Evolutionary conservation across 2,113 vertebrate genomes (phyloP).

Genomic region (Heliornis fulica): DNA sequence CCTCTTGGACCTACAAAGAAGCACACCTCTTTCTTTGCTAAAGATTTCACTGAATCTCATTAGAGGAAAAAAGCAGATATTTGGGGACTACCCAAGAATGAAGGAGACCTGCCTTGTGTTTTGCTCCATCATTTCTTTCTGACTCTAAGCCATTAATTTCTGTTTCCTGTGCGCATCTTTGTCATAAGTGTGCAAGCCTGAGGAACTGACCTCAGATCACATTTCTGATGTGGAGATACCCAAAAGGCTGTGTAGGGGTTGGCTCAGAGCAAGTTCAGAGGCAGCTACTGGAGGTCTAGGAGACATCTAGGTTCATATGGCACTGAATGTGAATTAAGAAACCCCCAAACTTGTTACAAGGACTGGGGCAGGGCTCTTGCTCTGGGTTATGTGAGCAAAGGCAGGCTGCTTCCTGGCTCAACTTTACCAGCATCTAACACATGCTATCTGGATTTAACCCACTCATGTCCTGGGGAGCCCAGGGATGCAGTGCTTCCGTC

Average conservation of each 20-base stretch:
- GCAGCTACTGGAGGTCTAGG: background rate
- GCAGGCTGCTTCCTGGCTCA: background rate
- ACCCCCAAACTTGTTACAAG: background rate
- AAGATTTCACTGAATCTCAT: background rate
- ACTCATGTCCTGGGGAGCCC: background rate
- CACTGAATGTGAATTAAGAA: background rate
- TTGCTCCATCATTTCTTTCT: background rate
- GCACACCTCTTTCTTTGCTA: background rate
- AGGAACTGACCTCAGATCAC: background rate
- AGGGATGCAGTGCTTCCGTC: background rate
- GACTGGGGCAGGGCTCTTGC: background rate
- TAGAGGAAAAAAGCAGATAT: background rate
- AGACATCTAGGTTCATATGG: background rate
- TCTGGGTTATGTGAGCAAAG: background rate
- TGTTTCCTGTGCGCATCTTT: background rate
- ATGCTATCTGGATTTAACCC: background rate
- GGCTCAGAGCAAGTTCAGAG: background rate
- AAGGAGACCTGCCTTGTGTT: background rate
- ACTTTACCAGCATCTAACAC: background rate
- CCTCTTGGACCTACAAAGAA: background rate
- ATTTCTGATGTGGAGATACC: background rate
- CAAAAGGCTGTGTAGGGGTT: background rate
- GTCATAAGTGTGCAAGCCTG: background rate
- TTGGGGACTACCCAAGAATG: background rate
- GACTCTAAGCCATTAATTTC: background rate